phyloP scores from a whole-genome alignment of 2,113 vertebrate species.

The Stomatorhinus ivindoensis region DNA sequence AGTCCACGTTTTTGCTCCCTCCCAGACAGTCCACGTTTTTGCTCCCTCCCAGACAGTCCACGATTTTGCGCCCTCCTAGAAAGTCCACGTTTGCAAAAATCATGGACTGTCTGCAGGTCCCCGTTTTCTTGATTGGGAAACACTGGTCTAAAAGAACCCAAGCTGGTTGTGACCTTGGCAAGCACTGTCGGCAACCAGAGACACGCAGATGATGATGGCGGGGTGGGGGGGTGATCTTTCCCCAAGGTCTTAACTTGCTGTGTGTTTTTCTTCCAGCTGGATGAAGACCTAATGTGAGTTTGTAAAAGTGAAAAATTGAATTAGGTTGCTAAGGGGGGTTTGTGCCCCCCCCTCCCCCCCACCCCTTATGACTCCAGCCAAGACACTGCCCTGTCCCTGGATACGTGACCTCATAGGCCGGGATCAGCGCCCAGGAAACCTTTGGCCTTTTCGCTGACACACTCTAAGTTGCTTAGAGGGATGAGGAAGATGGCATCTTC shows the following conservation, averaged over 20 bases:
- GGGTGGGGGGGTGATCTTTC: conserved; percentile 29
- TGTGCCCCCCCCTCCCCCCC: conserved; percentile 48
- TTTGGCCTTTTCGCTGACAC: background rate
- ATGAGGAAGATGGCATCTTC: background rate
- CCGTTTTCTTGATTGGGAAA: background rate
- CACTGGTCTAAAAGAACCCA: background rate
- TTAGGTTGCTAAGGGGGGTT: conserved; percentile 66
- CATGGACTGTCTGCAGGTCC: background rate
- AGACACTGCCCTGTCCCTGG: conserved; percentile 14
- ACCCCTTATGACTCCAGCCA: conserved; percentile 5
- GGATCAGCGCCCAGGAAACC: conserved; percentile 35
- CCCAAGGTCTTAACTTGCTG: conserved; percentile 47
- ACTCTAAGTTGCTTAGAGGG: background rate
- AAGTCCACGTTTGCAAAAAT: background rate
- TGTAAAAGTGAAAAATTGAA: conserved; percentile 71
- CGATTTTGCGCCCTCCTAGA: background rate
- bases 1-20: too few species aligned
- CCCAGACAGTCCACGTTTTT: too few species aligned
- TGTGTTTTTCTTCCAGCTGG: conserved; percentile 54
- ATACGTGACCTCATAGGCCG: conserved; percentile 32
- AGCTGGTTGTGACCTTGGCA: background rate
- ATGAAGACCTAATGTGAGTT: conserved; percentile 60
- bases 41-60: background rate
- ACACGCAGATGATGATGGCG: background rate
- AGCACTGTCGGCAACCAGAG: background rate